A percentile compares a stretch with the other conserved stretches of the same genome.
Evolutionary conservation across 2,113 vertebrate species (phyloP).

Genomic region (Condylura cristata): DNA sequence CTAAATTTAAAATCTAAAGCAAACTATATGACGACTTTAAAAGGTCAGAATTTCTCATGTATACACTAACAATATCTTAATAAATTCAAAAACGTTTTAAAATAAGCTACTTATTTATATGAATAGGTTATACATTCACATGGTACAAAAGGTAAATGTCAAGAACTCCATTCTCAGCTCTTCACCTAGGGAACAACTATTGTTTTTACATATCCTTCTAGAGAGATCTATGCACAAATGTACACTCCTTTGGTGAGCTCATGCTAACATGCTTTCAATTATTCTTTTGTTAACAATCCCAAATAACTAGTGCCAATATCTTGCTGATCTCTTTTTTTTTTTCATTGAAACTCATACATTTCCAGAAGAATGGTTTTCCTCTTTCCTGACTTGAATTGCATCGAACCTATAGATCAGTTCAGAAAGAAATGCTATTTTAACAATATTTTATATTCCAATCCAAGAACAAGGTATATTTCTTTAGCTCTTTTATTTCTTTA

Average conservation of each 20-base stretch:
- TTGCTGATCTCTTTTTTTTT: neutral
- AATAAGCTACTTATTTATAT: neutral
- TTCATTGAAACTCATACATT: neutral
- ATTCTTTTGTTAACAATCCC: neutral
- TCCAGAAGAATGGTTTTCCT: neutral
- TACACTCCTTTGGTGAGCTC: neutral
- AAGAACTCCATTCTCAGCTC: slow-evolving; percentile 1
- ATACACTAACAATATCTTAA: neutral
- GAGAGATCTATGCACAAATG: neutral
- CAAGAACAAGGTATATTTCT: neutral
- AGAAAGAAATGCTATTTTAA: neutral
- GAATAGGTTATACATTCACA: neutral
- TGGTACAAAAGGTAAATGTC: neutral
- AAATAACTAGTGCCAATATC: neutral
- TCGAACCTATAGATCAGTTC: neutral
- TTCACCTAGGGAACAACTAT: neutral
- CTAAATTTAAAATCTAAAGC: neutral
- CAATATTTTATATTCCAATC: neutral
- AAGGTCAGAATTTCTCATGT: neutral
- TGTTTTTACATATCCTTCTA: neutral
- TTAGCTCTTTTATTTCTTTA: neutral
- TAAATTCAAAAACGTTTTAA: neutral
- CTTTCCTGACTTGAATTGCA: neutral
- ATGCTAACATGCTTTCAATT: neutral
- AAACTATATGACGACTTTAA: neutral